A percentile compares a stretch with the other conserved stretches of the same genome.
phyloP scores from a whole-genome alignment of 2,797 vertebrate genomes.

The Leptatherina wallacei region DNA sequence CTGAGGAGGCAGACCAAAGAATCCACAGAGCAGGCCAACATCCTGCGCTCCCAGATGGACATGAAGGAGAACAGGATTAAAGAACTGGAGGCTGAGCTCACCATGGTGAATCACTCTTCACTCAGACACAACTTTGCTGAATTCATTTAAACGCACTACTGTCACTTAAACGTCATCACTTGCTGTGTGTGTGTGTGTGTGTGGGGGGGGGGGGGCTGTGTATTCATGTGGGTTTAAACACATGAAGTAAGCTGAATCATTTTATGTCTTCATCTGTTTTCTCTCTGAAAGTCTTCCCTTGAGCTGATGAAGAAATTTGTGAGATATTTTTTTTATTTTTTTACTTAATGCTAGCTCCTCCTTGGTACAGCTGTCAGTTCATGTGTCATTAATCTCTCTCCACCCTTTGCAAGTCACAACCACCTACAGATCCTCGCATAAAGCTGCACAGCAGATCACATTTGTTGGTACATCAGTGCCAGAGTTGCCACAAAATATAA shows the following conservation, averaged over 20 bases:
- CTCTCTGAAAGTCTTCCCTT: constrained; percentile 26
- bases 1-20: constrained; percentile 95
- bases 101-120: constrained; percentile 86
- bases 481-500: constrained; percentile 35
- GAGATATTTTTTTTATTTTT: constrained; percentile 28
- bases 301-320: constrained; percentile 32
- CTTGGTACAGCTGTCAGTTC: constrained; percentile 52
- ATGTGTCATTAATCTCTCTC: constrained; percentile 67
- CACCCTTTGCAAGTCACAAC: constrained; percentile 47
- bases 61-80: constrained; percentile 98
- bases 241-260: constrained; percentile 24
- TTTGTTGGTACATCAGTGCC: constrained; percentile 56
- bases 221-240: constrained; percentile 30
- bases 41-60: constrained; percentile 93
- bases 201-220: constrained; percentile 3
- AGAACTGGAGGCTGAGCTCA: constrained; percentile 96
- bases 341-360: constrained; percentile 31
- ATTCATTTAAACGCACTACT: background rate
- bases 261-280: constrained; percentile 17
- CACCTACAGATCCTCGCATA: constrained; percentile 60
- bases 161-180: constrained; percentile 18
- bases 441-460: constrained; percentile 54
- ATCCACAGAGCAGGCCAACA: constrained; percentile 90
- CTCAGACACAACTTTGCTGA: background rate
- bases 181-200: background rate